phyloP scores from a whole-genome alignment of 2,797 vertebrate genomes.

The Coranthus polyacanthus region DNA sequence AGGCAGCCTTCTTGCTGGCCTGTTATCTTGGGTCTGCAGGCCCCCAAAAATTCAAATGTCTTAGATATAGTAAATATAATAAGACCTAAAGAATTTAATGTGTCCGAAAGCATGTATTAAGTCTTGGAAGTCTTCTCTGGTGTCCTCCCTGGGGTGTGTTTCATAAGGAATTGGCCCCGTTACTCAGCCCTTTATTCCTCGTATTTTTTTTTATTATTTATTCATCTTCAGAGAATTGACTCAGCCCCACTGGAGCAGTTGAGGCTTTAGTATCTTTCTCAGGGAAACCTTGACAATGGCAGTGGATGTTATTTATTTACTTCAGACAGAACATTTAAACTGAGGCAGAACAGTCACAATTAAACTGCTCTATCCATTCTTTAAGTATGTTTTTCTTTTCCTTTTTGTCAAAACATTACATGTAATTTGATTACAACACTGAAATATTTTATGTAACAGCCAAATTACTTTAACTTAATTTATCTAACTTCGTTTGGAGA shows the following conservation, averaged over 20 bases:
- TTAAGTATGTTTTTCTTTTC: background rate
- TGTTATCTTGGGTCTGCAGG: constrained; percentile 64
- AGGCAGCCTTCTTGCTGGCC: constrained; percentile 35
- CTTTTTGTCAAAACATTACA: background rate
- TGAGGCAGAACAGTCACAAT: background rate
- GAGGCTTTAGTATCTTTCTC: constrained; percentile 23
- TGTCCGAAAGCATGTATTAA: constrained; percentile 22
- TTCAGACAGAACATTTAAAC: constrained; percentile 3
- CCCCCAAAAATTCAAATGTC: constrained; percentile 27
- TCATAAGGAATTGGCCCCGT: constrained; percentile 15
- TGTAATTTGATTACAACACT: constrained; percentile 3
- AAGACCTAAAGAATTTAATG: constrained; percentile 32
- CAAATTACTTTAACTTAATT: no score
- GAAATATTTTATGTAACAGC: constrained; percentile 3
- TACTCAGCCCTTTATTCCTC: constrained; percentile 25
- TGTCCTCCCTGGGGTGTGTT: constrained; percentile 11
- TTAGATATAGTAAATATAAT: constrained; percentile 6
- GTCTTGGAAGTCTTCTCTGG: constrained; percentile 13
- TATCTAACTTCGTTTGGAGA: background rate
- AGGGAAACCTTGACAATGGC: constrained; percentile 21
- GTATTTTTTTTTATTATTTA: constrained; percentile 44
- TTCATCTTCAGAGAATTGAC: constrained; percentile 42
- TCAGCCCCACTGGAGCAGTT: constrained; percentile 29
- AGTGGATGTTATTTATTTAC: constrained; percentile 25
- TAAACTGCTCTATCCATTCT: background rate